Conservation (phyloP, 2,888 invertebrate genomes). For the Myopa testacea region DNA sequence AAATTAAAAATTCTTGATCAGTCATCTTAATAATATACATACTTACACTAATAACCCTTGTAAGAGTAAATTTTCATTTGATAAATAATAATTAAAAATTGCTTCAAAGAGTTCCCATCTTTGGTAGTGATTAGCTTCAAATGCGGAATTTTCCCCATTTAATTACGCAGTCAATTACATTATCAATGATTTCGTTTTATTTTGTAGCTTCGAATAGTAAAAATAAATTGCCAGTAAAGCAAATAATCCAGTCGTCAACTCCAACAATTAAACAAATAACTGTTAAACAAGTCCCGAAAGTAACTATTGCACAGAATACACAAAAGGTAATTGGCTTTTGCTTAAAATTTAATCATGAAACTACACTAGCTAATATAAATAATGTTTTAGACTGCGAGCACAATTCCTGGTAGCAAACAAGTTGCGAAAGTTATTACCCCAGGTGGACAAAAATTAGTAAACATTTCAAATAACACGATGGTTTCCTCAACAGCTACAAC, state of each 20-base stretch:
- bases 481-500: slow-evolving; percentile 39
- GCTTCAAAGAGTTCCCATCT: no score
- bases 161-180: no score
- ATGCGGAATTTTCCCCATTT: no score
- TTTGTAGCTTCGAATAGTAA: slow-evolving; percentile 38
- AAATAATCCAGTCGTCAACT: slow-evolving; percentile 43
- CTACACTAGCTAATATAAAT: neutral
- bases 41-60: neutral
- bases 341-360: neutral
- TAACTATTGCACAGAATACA: slow-evolving; percentile 48
- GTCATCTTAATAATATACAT: neutral
- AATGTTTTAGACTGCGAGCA: slow-evolving; percentile 13
- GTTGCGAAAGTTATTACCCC: slow-evolving; percentile 46
- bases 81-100: no score
- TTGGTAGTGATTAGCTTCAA: no score
- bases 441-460: slow-evolving; percentile 50
- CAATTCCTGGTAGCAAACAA: slow-evolving; percentile 46
- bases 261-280: slow-evolving; percentile 62
- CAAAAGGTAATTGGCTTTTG: slow-evolving; percentile 55
- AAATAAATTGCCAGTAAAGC: slow-evolving; percentile 50
- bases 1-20: no score
- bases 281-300: slow-evolving; percentile 61
- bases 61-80: no score
- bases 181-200: neutral
- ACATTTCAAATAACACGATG: slow-evolving; percentile 41